Evolutionary conservation across 2,113 vertebrate genomes (phyloP), one percentile per base, ranked within the genome.

Genomic region (Triplophysa dalaica): DNA sequence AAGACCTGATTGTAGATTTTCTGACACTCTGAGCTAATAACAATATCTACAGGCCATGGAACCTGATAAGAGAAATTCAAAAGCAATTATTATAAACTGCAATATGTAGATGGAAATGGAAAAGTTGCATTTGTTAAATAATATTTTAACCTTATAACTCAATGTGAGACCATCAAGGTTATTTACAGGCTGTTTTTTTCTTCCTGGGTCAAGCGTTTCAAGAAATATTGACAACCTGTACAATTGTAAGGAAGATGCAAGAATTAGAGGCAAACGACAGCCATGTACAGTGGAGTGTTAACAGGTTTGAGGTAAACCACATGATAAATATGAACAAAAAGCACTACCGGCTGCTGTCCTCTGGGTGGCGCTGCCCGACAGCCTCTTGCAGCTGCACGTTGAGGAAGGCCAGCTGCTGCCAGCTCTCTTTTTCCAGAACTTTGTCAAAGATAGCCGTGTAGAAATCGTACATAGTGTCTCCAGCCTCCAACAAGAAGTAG

Each of bases 1-100:
- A 98, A 99, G 62, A 99, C 96, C 83, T 99, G 98, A 86, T 98
- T 99, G 92, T 99, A 99, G 87, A 98, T 98, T 93, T 97, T 98
- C 90, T 99, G 97, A 87, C 97, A 98, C 88, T 99, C 97, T 4
- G 93, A 94, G 89, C 97, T 99, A 91, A 99, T 98, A 81, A 99
- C 98, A 69, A 99, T 98, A 87, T 99, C 97, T 22, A 99, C 97
- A 50, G 98, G 98, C 98, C 98, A 99, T n/a, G 97, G 97, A 72
- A 99, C 97, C 98, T 99, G 85, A 1, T 26, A 33, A 77, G 22
- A 77, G 45, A 65, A 50, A 45, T 33, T 13, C 26, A 83, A 21
- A 61, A 14, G 41, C n/a, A 77, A 1, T 22, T 50, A 67, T 21
- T 1, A 2, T 52, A 22, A 70, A 33, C 1, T 21, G 8, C n/a